A percentile compares a stretch with the other conserved stretches of the same genome.
Conservation (phyloP, 2,797 vertebrate species). For the Apodemus agrarius region DNA sequence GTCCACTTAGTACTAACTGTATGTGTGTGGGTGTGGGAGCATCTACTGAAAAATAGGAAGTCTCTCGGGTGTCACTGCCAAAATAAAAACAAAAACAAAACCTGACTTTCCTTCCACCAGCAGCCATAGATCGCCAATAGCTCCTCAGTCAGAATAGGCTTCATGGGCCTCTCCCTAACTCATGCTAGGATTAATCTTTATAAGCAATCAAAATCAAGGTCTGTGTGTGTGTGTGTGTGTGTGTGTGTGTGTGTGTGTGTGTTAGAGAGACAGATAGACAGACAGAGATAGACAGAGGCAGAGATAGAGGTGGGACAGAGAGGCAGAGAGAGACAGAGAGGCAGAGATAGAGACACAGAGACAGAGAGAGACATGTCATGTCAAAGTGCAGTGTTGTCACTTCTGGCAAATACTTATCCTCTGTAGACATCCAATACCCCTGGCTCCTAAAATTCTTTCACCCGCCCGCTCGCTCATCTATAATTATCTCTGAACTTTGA, state of each 20-base stretch:
- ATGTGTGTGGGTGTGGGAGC: background rate
- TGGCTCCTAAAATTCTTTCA: background rate
- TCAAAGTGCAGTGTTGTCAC: too few relatives aligned
- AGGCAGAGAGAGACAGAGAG: background rate
- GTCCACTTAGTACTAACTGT: background rate
- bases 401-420: background rate
- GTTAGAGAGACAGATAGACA: background rate
- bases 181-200: background rate
- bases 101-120: background rate
- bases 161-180: background rate
- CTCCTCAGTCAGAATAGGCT: background rate
- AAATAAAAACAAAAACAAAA: too few relatives aligned
- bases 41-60: background rate
- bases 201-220: too few relatives aligned
- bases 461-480: too few relatives aligned
- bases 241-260: background rate
- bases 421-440: background rate
- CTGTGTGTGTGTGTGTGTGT: too few relatives aligned
- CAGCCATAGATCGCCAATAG: background rate
- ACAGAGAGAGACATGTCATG: background rate
- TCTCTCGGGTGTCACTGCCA: background rate
- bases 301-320: background rate
- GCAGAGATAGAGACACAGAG: background rate
- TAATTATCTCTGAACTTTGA: background rate
- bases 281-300: too few relatives aligned